These are phyloP conservation scores for Silvanus unidentatus DNA, from an alignment of 2,888 invertebrate genomes.

Conservation along the genomic window DNA sequence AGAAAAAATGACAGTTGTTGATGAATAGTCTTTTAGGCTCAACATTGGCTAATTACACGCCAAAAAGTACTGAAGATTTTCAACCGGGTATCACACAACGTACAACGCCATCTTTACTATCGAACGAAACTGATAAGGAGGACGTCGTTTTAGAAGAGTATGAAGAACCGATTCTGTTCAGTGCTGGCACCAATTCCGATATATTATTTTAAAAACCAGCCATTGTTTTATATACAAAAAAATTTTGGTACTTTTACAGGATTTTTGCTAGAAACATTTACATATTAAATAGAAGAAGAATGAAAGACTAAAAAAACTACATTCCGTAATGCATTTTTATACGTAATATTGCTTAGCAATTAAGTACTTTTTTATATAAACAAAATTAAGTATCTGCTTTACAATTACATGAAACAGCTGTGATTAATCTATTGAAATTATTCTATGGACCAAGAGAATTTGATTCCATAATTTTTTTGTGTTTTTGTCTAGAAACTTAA, in stretches of 20 bases:
- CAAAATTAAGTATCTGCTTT: too few species aligned
- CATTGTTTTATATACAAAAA: background rate
- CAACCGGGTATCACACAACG: slow-evolving; percentile 72
- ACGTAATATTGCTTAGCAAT: too few species aligned
- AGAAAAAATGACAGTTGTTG: background rate
- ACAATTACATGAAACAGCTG: slow-evolving; percentile 11
- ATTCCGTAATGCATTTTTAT: too few species aligned
- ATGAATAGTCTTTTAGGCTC: slow-evolving; percentile 47
- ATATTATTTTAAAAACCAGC: slow-evolving; percentile 44
- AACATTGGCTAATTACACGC: slow-evolving; percentile 74
- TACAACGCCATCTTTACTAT: slow-evolving; percentile 14
- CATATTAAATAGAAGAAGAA: too few species aligned
- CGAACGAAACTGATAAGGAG: background rate
- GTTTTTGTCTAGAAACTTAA: too few species aligned
- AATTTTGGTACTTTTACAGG: too few species aligned
- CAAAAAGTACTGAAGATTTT: slow-evolving; percentile 68
- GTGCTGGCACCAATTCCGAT: slow-evolving; percentile 42
- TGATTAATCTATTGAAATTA: slow-evolving; percentile 18
- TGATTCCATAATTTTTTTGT: background rate
- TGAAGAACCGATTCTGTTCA: slow-evolving; percentile 39
- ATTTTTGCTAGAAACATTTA: too few species aligned
- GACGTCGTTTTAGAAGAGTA: slow-evolving; percentile 28
- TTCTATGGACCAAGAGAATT: slow-evolving; percentile 18
- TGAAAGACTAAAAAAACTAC: too few species aligned
- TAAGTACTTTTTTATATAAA: too few species aligned